Evolutionary conservation across 2,888 invertebrate genomes (phyloP).

Genomic region (Clivina fossor): DNA sequence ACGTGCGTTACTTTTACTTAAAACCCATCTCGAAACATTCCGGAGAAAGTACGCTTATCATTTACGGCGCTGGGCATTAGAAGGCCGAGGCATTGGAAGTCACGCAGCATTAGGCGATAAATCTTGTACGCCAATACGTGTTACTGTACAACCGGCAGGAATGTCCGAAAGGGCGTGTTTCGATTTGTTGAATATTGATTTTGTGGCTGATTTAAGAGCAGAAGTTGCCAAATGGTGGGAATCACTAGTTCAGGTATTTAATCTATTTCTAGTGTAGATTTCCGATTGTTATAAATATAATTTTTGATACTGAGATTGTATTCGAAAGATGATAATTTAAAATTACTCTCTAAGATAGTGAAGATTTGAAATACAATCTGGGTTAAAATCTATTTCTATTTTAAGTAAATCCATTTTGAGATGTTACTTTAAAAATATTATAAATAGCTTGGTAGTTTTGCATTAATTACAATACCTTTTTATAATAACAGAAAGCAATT

Average conservation of each 20-base stretch:
- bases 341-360: too few species aligned
- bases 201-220: conserved; percentile 87
- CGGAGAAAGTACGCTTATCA: conserved; percentile 85
- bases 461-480: conserved; percentile 46
- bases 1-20: conserved; percentile 80
- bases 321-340: too few species aligned
- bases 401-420: too few species aligned
- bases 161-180: conserved; percentile 82
- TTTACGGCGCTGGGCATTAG: conserved; percentile 84
- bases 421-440: too few species aligned
- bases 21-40: conserved; percentile 93
- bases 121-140: conserved; percentile 68
- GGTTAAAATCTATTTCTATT: too few species aligned
- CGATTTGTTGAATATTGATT: conserved; percentile 81
- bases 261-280: too few species aligned
- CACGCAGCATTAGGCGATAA: conserved; percentile 67
- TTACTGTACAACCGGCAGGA: conserved; percentile 86
- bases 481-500: conserved; percentile 2
- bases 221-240: conserved; percentile 98
- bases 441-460: too few species aligned
- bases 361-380: too few species aligned
- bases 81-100: conserved; percentile 76
- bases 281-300: too few species aligned
- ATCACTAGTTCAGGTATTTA: conserved; percentile 55
- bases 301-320: too few species aligned